Evolutionary conservation across 1,140 invertebrate species (phyloP).

Genomic region (Hormaphis cornu): DNA sequence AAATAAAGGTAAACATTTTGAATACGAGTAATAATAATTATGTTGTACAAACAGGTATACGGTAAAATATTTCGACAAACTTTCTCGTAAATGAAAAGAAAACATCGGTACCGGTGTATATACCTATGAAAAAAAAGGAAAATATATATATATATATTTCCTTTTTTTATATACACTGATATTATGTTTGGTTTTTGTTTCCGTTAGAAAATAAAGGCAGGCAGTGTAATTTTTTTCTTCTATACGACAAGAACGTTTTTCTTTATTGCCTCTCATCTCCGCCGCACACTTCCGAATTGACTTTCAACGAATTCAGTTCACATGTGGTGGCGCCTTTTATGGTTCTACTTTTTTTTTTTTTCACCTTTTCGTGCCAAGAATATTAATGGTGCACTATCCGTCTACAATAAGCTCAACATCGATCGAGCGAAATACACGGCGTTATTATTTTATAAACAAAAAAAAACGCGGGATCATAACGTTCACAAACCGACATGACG

Average conservation of each 20-base stretch:
- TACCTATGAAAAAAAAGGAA: too few species aligned
- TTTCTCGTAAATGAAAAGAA: too few species aligned
- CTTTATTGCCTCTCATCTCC: not conserved
- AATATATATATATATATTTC: too few species aligned
- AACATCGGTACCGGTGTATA: too few species aligned
- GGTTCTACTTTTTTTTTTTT: constrained; percentile 8
- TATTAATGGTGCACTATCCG: too few species aligned
- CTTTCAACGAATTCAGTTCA: constrained; percentile 14
- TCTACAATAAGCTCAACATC: not conserved
- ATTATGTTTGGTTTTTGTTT: not conserved
- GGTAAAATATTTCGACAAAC: too few species aligned
- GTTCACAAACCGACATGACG: too few species aligned
- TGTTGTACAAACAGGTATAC: not conserved
- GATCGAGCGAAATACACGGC: not conserved
- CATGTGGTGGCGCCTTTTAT: constrained; percentile 5
- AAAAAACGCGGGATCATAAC: too few species aligned
- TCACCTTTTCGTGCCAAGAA: not conserved
- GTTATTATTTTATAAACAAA: too few species aligned
- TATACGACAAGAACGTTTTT: not conserved
- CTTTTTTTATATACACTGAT: too few species aligned
- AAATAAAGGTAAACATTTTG: not conserved
- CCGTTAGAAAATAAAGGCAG: not conserved
- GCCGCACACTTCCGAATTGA: not conserved
- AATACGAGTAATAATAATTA: not conserved
- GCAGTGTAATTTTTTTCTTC: not conserved